A percentile compares a stretch with the other conserved stretches of the same genome.
Conservation (phyloP, 2,888 invertebrate genomes). For the Dasypolia templi region DNA sequence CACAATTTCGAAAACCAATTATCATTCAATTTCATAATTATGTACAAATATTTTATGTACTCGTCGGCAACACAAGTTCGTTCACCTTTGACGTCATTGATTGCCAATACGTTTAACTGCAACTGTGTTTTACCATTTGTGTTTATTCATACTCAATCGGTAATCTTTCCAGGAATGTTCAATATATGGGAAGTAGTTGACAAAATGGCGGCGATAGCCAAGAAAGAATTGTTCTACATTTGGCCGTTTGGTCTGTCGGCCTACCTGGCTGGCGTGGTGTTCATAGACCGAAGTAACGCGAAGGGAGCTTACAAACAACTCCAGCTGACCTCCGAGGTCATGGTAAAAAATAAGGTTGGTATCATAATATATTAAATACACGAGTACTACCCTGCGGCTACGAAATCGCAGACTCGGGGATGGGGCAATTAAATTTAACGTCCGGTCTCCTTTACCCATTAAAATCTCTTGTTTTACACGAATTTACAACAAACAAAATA, state of each 20-base stretch:
- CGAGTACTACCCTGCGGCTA: constrained; percentile 35
- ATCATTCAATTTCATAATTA: constrained; percentile 32
- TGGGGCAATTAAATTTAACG: constrained; percentile 59
- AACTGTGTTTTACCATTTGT: constrained; percentile 7
- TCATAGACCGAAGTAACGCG: constrained; percentile 91
- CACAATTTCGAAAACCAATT: constrained; percentile 36
- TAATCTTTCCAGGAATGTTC: constrained; percentile 89
- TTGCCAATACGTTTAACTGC: constrained; percentile 27
- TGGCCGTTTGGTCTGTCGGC: constrained; percentile 92
- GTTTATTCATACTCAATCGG: constrained; percentile 9
- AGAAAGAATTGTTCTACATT: constrained; percentile 91
- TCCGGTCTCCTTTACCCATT: constrained; percentile 48
- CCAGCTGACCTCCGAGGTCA: constrained; percentile 84
- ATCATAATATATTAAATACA: constrained; percentile 71
- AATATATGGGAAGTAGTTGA: constrained; percentile 90
- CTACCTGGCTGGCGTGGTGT: constrained; percentile 91
- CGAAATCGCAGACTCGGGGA: constrained; percentile 37
- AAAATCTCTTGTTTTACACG: constrained; percentile 38
- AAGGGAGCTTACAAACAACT: constrained; percentile 89
- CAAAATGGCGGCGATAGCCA: constrained; percentile 91
- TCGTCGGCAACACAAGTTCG: constrained; percentile 17
- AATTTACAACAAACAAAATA: background rate
- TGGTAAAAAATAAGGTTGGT: constrained; percentile 84
- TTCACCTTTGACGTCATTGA: constrained; percentile 43
- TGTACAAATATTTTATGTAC: constrained; percentile 14